Percentiles rank a stretch among this genome's conserved stretches.
Conservation (phyloP, 2,113 vertebrate genomes). For the Pseudopipra pipra region DNA sequence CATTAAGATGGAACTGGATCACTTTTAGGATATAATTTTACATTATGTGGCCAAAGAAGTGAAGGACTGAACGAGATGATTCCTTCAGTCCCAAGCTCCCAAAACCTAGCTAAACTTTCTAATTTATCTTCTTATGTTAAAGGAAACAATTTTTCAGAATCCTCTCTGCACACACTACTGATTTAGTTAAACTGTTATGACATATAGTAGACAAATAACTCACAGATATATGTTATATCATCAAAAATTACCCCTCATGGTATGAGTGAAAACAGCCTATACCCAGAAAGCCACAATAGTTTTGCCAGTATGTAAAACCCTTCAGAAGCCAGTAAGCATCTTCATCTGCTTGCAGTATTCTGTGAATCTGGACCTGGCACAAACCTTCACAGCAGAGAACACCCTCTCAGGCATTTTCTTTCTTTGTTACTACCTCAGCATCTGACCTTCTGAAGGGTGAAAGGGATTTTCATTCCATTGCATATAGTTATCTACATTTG, state of each 20-base stretch:
- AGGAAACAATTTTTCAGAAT: background rate
- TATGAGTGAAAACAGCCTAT: background rate
- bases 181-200: background rate
- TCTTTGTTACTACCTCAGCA: background rate
- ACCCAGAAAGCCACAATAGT: rapidly evolving
- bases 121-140: background rate
- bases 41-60: background rate
- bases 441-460: background rate
- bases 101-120: background rate
- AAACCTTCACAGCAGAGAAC: background rate
- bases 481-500: background rate
- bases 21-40: background rate
- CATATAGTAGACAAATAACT: background rate
- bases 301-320: background rate
- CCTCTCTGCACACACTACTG: background rate
- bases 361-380: background rate
- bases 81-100: background rate
- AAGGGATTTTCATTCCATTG: background rate
- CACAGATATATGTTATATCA: background rate
- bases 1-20: background rate
- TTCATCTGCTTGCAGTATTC: background rate
- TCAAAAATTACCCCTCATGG: rapidly evolving
- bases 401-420: background rate
- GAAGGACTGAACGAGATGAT: background rate
- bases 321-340: background rate